These are phyloP conservation scores for Diarsia brunnea DNA, from an alignment of 2,888 invertebrate species.

Conservation along the genomic window DNA sequence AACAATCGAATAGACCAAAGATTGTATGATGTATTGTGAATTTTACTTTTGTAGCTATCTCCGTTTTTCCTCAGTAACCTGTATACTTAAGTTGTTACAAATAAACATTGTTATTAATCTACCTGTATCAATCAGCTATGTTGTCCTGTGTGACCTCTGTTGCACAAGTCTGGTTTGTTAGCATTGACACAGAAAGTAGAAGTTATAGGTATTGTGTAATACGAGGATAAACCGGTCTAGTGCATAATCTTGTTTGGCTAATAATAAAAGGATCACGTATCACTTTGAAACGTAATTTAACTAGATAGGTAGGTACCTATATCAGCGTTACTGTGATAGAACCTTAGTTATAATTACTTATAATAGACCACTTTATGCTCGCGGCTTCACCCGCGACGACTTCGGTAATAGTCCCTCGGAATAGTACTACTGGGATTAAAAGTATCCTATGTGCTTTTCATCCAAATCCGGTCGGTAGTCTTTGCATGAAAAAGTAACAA, in stretches of 20 bases:
- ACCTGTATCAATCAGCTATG: too few relatives aligned
- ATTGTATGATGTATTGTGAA: too few relatives aligned
- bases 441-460: background rate
- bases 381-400: background rate
- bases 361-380: background rate
- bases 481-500: too few relatives aligned
- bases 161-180: slow-evolving; percentile 6
- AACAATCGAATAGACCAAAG: too few relatives aligned
- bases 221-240: slow-evolving; percentile 18
- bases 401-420: background rate
- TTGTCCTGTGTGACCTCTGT: background rate
- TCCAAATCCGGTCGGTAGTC: too few relatives aligned
- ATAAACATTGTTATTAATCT: too few relatives aligned
- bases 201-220: background rate
- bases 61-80: too few relatives aligned
- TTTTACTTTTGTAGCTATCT: too few relatives aligned
- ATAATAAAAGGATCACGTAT: background rate
- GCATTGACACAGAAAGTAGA: slow-evolving; percentile 25
- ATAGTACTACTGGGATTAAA: background rate
- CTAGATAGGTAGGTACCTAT: background rate
- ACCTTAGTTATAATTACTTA: too few relatives aligned
- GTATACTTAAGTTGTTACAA: too few relatives aligned
- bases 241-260: slow-evolving; percentile 12
- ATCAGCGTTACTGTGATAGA: background rate
- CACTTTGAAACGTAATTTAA: background rate